Percentiles rank a stretch among this genome's conserved stretches.
phyloP scores from a whole-genome alignment of 2,888 invertebrate species.

The Drosophila flavopinicola region DNA sequence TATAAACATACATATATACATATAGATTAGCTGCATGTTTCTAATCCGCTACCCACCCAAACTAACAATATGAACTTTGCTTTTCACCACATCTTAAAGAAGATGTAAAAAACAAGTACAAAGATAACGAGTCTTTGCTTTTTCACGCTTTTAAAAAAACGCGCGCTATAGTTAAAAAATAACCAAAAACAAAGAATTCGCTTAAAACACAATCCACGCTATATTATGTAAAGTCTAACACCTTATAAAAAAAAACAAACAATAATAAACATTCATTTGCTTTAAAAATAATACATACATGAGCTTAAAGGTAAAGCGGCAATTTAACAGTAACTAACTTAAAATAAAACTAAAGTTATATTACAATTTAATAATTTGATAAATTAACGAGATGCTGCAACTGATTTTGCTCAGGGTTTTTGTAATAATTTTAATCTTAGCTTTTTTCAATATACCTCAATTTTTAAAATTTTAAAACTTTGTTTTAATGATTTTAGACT shows the following conservation, averaged over 20 bases:
- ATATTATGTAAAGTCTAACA: constrained; percentile 61
- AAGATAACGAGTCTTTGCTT: constrained; percentile 60
- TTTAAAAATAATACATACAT: constrained; percentile 15
- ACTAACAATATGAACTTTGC: constrained; percentile 59
- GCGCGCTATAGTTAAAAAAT: constrained; percentile 44
- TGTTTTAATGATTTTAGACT: no score
- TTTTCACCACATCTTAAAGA: constrained; percentile 57
- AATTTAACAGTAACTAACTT: constrained; percentile 27
- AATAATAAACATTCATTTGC: constrained; percentile 39
- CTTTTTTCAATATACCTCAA: no score
- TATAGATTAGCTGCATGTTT: constrained; percentile 35
- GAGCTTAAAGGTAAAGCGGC: constrained; percentile 63
- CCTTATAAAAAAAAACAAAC: constrained; percentile 44
- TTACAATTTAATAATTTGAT: neutral
- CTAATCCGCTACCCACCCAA: constrained; percentile 27
- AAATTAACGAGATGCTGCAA: neutral
- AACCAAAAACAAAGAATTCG: constrained; percentile 29
- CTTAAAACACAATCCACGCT: constrained; percentile 73
- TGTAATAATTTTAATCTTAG: neutral
- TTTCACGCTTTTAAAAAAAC: constrained; percentile 53
- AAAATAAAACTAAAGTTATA: constrained; percentile 1
- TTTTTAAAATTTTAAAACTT: no score
- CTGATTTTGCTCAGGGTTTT: constrained; percentile 49
- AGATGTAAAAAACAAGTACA: constrained; percentile 37
- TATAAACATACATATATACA: constrained; percentile 7